Evolutionary conservation across 2,888 invertebrate species (phyloP).

Genomic region (Sepiola atlantica): DNA sequence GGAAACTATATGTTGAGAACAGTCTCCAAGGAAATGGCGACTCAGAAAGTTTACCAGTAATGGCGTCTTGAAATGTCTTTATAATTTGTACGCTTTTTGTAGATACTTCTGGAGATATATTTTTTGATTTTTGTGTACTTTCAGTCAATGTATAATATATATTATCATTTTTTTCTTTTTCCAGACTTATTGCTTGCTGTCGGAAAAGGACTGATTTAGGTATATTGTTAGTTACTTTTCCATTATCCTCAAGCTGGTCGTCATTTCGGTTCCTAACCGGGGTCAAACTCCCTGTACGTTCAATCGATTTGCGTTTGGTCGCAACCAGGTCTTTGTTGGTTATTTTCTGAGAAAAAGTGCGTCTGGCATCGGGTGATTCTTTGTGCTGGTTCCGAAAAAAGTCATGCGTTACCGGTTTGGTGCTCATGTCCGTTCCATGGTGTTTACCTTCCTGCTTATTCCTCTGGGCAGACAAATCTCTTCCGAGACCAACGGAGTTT

Average conservation of each 20-base stretch:
- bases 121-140: background rate
- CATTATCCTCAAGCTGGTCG: background rate
- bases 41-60: background rate
- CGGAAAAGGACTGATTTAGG: background rate
- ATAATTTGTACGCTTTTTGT: background rate
- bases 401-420: background rate
- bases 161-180: background rate
- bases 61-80: background rate
- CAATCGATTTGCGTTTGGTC: background rate
- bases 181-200: background rate
- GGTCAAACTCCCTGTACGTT: background rate
- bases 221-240: background rate
- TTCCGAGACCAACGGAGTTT: background rate
- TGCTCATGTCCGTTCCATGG: background rate
- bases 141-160: background rate
- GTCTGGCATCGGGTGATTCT: background rate
- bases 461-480: background rate
- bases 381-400: background rate
- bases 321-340: background rate
- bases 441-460: background rate
- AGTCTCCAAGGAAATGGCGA: background rate
- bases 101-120: background rate
- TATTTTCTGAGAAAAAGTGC: background rate
- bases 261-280: background rate
- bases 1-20: background rate